Percentiles rank a stretch among this genome's conserved stretches.
These are phyloP conservation scores for Drosophila rubida DNA, from an alignment of 2,888 invertebrate genomes.

Conservation along the genomic window DNA sequence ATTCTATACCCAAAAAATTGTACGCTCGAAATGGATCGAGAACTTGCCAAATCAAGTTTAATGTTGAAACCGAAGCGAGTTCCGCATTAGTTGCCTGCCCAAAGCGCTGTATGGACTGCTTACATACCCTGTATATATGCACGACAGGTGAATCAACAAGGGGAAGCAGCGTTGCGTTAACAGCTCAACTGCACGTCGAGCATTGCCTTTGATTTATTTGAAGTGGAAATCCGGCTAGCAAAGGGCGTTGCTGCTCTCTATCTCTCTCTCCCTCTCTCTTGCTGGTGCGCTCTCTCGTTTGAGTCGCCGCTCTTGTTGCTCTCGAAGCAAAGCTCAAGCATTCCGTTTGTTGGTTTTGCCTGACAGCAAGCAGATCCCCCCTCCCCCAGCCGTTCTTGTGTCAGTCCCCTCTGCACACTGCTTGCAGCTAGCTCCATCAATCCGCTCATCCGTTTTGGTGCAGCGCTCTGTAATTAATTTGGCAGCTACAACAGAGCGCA, in stretches of 20 bases:
- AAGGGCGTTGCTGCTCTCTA: constrained; percentile 40
- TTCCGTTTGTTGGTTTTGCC: constrained; percentile 21
- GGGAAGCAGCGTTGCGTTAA: neutral
- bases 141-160: neutral
- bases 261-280: neutral
- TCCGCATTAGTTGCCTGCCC: constrained; percentile 1
- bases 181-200: constrained; percentile 4
- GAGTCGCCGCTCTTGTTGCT: constrained; percentile 22
- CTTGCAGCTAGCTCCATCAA: constrained; percentile 30
- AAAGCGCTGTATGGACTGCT: neutral
- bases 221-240: constrained; percentile 20
- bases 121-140: neutral
- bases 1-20: constrained; percentile 53
- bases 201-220: neutral
- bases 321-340: constrained; percentile 17
- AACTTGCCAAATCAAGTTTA: constrained; percentile 66
- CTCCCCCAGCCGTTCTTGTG: too few species aligned
- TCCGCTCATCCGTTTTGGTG: constrained; percentile 60
- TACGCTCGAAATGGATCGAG: neutral
- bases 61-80: constrained; percentile 51
- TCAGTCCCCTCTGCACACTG: neutral
- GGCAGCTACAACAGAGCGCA: constrained; percentile 60
- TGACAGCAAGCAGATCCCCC: neutral
- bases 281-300: too few species aligned
- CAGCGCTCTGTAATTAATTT: constrained; percentile 77